A percentile compares a stretch with the other conserved stretches of the same genome.
These are phyloP conservation scores for Microcebus murinus DNA, from an alignment of 2,113 vertebrate species.

Conservation along the genomic window DNA sequence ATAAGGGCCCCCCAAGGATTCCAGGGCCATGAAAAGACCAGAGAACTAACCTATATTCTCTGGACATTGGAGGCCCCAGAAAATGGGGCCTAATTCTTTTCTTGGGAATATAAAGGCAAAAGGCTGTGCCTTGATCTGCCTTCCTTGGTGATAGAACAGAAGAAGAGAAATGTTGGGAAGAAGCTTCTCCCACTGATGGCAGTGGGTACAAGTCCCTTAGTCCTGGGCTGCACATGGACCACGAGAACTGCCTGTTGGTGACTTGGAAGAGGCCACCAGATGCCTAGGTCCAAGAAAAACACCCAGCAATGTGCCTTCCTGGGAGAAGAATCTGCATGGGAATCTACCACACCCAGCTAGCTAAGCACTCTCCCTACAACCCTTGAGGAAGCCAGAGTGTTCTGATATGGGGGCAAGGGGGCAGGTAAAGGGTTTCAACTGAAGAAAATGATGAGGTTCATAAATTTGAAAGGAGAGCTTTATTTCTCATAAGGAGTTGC, in stretches of 20 bases:
- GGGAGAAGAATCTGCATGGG: background rate
- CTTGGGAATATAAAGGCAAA: background rate
- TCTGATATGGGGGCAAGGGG: background rate
- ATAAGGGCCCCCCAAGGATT: too few species aligned
- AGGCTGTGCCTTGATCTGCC: background rate
- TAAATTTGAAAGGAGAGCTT: too few species aligned
- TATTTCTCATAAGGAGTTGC: too few species aligned
- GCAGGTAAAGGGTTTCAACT: too few species aligned
- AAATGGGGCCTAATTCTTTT: background rate
- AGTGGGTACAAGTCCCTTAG: background rate
- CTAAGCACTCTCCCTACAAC: background rate
- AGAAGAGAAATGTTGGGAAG: background rate
- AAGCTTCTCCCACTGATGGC: background rate
- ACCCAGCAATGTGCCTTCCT: background rate
- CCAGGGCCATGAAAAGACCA: background rate
- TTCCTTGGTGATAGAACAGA: background rate
- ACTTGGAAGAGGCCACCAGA: background rate
- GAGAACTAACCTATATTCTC: background rate
- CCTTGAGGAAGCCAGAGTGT: background rate
- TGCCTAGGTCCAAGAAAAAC: background rate
- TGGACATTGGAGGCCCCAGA: background rate
- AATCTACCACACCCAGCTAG: background rate
- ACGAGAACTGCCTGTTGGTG: background rate
- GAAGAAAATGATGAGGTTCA: too few species aligned
- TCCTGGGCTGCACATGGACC: background rate